These are phyloP conservation scores for Sturnira hondurensis DNA, from an alignment of 2,113 vertebrate species.

Conservation along the genomic window DNA sequence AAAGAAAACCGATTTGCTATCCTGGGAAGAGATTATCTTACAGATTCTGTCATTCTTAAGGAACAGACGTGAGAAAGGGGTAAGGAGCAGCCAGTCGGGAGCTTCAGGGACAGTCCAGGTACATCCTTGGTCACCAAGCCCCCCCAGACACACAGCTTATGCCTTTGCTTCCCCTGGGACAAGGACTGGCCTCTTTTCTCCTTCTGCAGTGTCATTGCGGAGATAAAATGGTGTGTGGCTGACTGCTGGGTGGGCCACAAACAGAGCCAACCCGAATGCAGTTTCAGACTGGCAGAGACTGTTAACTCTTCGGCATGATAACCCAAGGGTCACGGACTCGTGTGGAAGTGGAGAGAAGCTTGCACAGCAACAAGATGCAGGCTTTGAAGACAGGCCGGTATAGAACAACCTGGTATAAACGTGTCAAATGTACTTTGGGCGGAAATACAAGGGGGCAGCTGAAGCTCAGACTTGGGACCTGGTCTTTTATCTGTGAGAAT, in stretches of 20 bases:
- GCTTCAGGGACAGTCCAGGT: background rate
- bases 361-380: background rate
- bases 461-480: background rate
- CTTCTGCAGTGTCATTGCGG: background rate
- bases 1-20: background rate
- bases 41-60: background rate
- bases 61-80: background rate
- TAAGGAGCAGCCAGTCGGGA: background rate
- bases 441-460: background rate
- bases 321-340: background rate
- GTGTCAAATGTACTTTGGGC: background rate
- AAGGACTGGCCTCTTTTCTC: conserved; percentile 9
- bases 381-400: background rate
- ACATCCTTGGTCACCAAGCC: background rate
- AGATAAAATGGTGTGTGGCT: conserved; percentile 44
- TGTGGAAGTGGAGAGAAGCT: background rate
- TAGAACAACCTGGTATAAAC: background rate
- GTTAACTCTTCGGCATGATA: conserved; percentile 48
- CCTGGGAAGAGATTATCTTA: background rate
- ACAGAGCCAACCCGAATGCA: conserved; percentile 40
- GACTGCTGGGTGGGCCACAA: conserved; percentile 54
- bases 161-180: background rate
- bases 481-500: background rate
- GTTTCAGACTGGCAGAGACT: conserved; percentile 55
- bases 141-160: background rate